Base-by-base conservation (phyloP, 2,113 vertebrate species). In the Cochlearius cochlearius region DNA sequence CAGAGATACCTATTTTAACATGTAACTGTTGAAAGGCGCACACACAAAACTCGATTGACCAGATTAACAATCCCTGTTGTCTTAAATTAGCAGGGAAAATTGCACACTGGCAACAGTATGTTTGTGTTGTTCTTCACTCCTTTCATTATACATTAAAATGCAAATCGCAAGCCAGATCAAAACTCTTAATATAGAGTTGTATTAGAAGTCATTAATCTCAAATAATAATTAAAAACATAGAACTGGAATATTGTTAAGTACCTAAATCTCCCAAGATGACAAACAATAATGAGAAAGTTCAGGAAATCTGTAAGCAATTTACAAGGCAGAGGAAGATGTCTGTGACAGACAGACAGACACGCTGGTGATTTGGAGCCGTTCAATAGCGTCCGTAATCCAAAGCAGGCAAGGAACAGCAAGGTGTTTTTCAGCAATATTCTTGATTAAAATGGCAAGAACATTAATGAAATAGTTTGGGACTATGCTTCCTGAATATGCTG, bases 41-140 rank as follows among this genome's bases (percentile, higher is more conserved):
- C 27, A 89, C 56, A 84, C 34, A 89, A 56, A 86, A 94, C 88
- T 59, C 41, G 76, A 89, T 87, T 81, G 89, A 81, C 88, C 60
- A 81, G 80, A 92, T 78, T 69, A 90, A 77, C 71, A 60, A 74
- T 90, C 74, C 43, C 60, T 84, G 34, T 81, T 77, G 45, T 30
- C n/a, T 80, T 90, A 88, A 81, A 90, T 95, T 77, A 95, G 71
- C 67, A 69, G n/a, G 26, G 68, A 80, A 80, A 88, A 96, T 80
- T 25, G 88, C 62, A 88, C n/a, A 55, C 58, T 15, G 20, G 25
- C 62, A 90, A 25, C 55, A 83, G 22, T 27, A 21, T 59, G 41
- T 86, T 66, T 77, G 68, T 52, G 43, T 30, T 71, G 56, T 39
- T 91, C 58, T 88, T 80, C 36, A 30, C 55, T 93, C 47, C n/a